Base-by-base conservation (phyloP, 1,140 invertebrate genomes). In the Hermetia illucens region DNA sequence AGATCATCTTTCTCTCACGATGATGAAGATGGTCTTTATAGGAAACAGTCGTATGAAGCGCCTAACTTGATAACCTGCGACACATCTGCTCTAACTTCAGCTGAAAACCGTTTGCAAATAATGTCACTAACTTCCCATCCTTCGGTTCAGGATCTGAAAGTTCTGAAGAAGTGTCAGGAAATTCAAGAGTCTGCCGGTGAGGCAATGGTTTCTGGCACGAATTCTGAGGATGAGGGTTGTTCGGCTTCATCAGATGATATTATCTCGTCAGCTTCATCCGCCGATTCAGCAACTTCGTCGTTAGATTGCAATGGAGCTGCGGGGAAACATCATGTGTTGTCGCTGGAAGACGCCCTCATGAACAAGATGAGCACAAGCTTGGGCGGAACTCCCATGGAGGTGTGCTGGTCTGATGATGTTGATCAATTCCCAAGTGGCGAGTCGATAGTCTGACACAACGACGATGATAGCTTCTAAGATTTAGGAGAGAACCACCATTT, bases 131-230 rank as follows among this genome's bases (percentile, higher is more conserved):
- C 44, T 10, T 38, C 42, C 4, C 46, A 46, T 33, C 25, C 46
- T 2, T 46, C 45, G 2, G 49, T 48, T 21, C 49, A 53, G 8
- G 55, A 53, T 40, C 27, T 42, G 20, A 46, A 41, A 13, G 41
- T 47, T 5, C 39, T 53, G 13, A 51, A 62, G 41, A 61, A 63
- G 34, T 61, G 53, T 21, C 65, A 68, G 39, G 62, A 68, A 37
- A 67, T 70, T 30, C 74, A 75, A 47, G 71, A 75, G 46, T 70
- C 74, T 4, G 74, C 72, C n/a, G 74, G 72, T 4, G 74, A 77
- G 50, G 70, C 73, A 18, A 69, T 72, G 66, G 61, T 65, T 10
- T 68, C 64, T 3, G 67, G 69, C 31, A 63, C 66, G 33, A 69
- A 69, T 39, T 70, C 68, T 0, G 68, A 71, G 43, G 69, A 69